Base-by-base conservation (phyloP, 1,140 invertebrate genomes). In the Scaptomyza montana region DNA sequence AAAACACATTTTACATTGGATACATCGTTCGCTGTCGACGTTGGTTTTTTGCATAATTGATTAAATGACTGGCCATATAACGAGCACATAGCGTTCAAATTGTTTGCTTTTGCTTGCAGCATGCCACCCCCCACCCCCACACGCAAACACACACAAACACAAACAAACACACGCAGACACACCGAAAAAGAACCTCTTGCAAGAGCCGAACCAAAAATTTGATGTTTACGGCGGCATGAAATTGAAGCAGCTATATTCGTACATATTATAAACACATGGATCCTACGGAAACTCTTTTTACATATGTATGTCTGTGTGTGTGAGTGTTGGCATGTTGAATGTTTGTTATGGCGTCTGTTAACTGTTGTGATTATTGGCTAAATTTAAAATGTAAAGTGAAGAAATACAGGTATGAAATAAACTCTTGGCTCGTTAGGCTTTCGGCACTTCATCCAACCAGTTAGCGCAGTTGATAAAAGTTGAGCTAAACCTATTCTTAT, bases 21-120 rank as follows among this genome's bases (percentile, higher is more conserved):
- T 87, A 87, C 82, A 82, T 81, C 82, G 70, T 80, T 55, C 66
- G 72, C 72, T 82, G 77, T 86, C 75, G 82, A 76, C 81, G 80
- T 87, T 75, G 78, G 78, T 78, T 86, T 86, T 86, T 86, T 86
- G 81, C 81, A 86, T 86, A 86, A 86, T 86, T 86, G 81, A 86
- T 86, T 86, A 86, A 86, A 86, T 86, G 82, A 81, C 78, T 87
- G 82, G 78, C 75, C 74, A 78, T 86, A 78, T 78, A 86, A 49
- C 78, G 74, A 61, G 78, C 1, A 55, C 46, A 51, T 25, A 49
- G 78, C 54, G 50, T 13, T 51, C 63, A 59, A 73, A 73, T 55
- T 73, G 63, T 68, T 61, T 67, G 70, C 65, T 39, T 61, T 30
- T 46, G 46, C 62, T 30, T 53, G 39, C 62, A 19, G 5, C 46